Base-by-base conservation (phyloP, 2,888 invertebrate species). In the Agonopterix alstromeriana region DNA sequence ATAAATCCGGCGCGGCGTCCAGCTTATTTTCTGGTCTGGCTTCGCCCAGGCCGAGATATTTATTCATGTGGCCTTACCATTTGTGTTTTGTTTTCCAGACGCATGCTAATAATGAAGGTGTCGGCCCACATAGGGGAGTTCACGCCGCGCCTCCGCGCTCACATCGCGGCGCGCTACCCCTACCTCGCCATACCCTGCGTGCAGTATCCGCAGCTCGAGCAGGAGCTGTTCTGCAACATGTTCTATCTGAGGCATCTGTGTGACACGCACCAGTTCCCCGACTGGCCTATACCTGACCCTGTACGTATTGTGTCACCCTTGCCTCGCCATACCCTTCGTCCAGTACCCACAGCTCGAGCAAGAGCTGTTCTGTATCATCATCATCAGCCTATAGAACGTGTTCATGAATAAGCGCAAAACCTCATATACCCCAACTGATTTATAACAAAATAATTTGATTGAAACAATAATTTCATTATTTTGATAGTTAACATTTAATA, bases 61-160 rank as follows among this genome's bases (percentile, higher is more conserved):
- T 17, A 17, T 1, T 17, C 2, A 9, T 43, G 9, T 8, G 14
- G 27, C 5, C 27, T 27, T 27, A 27, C 27, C 27, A 27, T n/a
- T n/a, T 27, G 27, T 27, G 27, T 5, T 27, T 27, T 27, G 27
- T 7, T 1, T 42, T 47, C 35, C 71, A 87, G 98, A 65, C 93
- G 98, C 10, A 93, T 98, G 91, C 90, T 99, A 69, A 99, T 99
- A 67, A 98, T 98, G 88, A 97, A 98, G 82, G 95, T 99, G 48
- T 97, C 99, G 0, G 94, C 97, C 0, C 99, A 99, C 82, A 95
- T 99, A 60, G 97, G 97, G 7, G 99, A 99, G 85, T 99, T 99
- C 86, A 95, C 97, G 5, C 98, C 98, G 1, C 93, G 98, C 1
- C 89, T 99, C 48, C 93, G 96, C 60, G 97, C 97, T 58, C 99